Evolutionary conservation across 1,140 invertebrate species (phyloP), one percentile per base, ranked within the genome.

Genomic region (Drosophila nebulosa): DNA sequence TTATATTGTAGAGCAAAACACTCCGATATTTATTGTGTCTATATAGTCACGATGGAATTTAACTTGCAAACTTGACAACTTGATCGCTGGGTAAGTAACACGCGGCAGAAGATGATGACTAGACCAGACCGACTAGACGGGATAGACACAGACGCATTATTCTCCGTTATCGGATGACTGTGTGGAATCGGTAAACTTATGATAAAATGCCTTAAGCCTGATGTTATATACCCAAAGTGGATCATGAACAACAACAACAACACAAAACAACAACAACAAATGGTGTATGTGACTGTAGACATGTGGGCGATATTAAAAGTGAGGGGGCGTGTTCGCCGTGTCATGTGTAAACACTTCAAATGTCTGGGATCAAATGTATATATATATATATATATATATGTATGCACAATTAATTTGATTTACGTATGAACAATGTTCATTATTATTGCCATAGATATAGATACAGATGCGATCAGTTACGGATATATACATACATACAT

Each of bases 151-250:
- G 39, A 21, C 16, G 3, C 39, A 10, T 10, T n/a, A n/a, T 10
- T 46, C 39, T 21, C 18, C 10, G 39, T 46, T 46, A 46, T 55
- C 27, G 26, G 46, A 55, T 55, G 24, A 24, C 46, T 9, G 5
- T 16, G 51, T 26, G 50, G 21, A 30, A 16, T 55, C 52, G 14
- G 24, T 32, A 59, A 60, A 56, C 27, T 57, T 61, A 53, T 68
- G 69, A 77, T 73, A 69, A 68, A 73, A 65, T 77, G 61, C 64
- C 32, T 58, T 52, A 36, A 24, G 39, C 32, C 56, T 65, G 68
- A 59, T 65, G 46, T 32, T 42, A 69, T 64, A 21, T 50, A 16
- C 21, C 62, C 16, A 30, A 58, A 58, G 52, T 57, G 50, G 42
- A 55, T 62, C 39, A 46, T 16, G 39, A 57, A 27, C 4, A 63